Conservation (phyloP, 35 echinoderm and acorn worm species). For the Apostichopus japonicus region DNA sequence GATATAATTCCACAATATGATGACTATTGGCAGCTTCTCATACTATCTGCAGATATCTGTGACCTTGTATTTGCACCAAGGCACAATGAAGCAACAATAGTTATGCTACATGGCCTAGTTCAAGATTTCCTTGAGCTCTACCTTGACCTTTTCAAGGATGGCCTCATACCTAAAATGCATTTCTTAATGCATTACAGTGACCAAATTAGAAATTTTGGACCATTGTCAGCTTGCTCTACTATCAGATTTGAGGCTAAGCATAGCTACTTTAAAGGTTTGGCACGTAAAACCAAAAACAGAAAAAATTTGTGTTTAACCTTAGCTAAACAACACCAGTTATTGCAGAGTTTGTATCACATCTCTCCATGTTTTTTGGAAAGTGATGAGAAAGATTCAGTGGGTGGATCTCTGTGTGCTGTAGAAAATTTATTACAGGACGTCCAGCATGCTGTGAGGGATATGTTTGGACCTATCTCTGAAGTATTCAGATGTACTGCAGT, state of each 20-base stretch:
- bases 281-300: conserved; percentile 18
- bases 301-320: conserved; percentile 14
- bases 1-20: conserved; percentile 28
- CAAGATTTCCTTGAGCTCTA: conserved; percentile 23
- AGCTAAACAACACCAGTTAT: conserved; percentile 25
- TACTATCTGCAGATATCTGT: not conserved
- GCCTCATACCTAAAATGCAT: conserved; percentile 42
- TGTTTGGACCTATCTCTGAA: not conserved
- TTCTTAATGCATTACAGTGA: conserved; percentile 26
- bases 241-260: conserved; percentile 25
- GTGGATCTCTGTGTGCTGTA: not conserved
- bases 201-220: conserved; percentile 45
- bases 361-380: conserved; percentile 1
- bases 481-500: not conserved
- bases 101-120: conserved; percentile 21
- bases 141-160: conserved; percentile 2
- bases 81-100: not conserved
- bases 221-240: conserved; percentile 10
- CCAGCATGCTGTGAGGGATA: not conserved
- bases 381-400: not conserved
- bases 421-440: not conserved
- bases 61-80: conserved; percentile 28
- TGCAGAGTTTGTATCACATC: conserved; percentile 11
- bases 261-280: conserved; percentile 34
- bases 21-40: conserved; percentile 27